Percentiles rank a stretch among this genome's conserved stretches.
phyloP scores from a whole-genome alignment of 2,113 vertebrate genomes.

The Apodemus speciosus region DNA sequence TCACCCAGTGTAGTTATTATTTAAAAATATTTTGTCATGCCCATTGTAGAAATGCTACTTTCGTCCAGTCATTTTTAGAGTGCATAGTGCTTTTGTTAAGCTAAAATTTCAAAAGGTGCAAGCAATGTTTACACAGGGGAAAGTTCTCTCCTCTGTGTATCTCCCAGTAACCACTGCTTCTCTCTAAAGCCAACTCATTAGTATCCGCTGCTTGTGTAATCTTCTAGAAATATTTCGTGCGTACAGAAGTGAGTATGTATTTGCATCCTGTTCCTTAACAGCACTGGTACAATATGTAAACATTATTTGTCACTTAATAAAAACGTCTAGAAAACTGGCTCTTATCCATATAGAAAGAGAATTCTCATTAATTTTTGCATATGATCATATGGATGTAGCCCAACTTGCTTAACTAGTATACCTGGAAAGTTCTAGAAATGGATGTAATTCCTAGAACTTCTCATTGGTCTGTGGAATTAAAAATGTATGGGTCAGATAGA shows the following conservation, averaged over 20 bases:
- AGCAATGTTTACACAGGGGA: constrained; percentile 36
- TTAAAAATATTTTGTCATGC: constrained; percentile 30
- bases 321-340: constrained; percentile 6
- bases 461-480: neutral
- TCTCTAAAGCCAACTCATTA: constrained; percentile 34
- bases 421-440: neutral
- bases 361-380: neutral
- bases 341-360: neutral
- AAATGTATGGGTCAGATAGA: neutral
- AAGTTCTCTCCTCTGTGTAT: constrained; percentile 3
- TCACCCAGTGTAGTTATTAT: constrained; percentile 6
- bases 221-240: constrained; percentile 21
- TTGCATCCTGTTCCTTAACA: neutral
- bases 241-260: neutral
- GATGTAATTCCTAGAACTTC: neutral
- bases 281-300: constrained; percentile 3
- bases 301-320: constrained; percentile 34
- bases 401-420: constrained; percentile 23
- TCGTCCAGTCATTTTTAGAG: constrained; percentile 42
- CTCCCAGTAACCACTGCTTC: neutral
- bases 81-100: constrained; percentile 22
- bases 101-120: constrained; percentile 47
- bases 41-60: constrained; percentile 45
- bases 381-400: neutral
- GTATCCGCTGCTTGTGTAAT: constrained; percentile 16